These are phyloP conservation scores for Notolabrus celidotus DNA, from an alignment of 2,797 vertebrate species.

Conservation along the genomic window DNA sequence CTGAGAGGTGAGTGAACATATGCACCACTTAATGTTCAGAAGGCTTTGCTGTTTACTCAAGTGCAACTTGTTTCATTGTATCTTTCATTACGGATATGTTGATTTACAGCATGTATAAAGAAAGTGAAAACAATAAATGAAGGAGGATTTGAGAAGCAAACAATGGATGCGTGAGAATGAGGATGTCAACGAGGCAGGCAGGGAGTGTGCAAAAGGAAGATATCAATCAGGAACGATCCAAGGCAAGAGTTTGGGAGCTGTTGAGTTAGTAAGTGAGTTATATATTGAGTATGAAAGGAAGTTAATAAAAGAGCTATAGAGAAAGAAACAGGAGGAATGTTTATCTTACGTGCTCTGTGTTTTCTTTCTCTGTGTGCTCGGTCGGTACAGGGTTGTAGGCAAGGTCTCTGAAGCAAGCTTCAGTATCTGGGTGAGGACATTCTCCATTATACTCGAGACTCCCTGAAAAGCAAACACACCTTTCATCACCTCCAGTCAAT, in stretches of 20 bases:
- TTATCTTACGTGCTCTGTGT: constrained; percentile 84
- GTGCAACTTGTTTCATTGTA: constrained; percentile 45
- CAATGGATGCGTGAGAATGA: constrained; percentile 26
- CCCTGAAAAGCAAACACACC: constrained; percentile 75
- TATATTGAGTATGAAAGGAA: constrained; percentile 54
- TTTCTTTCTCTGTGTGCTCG: constrained; percentile 86
- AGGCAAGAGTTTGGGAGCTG: constrained; percentile 40
- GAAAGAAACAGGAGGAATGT: constrained; percentile 51
- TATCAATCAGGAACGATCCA: constrained; percentile 74
- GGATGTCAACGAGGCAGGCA: constrained; percentile 62
- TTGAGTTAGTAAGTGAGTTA: constrained; percentile 60
- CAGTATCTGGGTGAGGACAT: constrained; percentile 88
- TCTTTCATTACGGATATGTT: constrained; percentile 42
- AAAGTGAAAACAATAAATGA: constrained; percentile 44
- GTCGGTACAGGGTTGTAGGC: constrained; percentile 84
- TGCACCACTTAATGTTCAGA: constrained; percentile 57
- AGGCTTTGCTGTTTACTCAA: constrained; percentile 53
- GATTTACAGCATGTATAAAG: constrained; percentile 29
- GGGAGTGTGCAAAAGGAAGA: constrained; percentile 60
- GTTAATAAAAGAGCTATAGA: constrained; percentile 62
- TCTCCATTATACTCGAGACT: constrained; percentile 84
- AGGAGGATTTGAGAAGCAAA: constrained; percentile 42
- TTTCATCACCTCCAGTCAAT: constrained; percentile 50
- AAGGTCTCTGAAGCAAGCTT: constrained; percentile 87
- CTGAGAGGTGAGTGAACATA: constrained; percentile 69